A percentile compares a stretch with the other conserved stretches of the same genome.
phyloP scores from a whole-genome alignment of 2,797 vertebrate species.

The Bufotes viridis region DNA sequence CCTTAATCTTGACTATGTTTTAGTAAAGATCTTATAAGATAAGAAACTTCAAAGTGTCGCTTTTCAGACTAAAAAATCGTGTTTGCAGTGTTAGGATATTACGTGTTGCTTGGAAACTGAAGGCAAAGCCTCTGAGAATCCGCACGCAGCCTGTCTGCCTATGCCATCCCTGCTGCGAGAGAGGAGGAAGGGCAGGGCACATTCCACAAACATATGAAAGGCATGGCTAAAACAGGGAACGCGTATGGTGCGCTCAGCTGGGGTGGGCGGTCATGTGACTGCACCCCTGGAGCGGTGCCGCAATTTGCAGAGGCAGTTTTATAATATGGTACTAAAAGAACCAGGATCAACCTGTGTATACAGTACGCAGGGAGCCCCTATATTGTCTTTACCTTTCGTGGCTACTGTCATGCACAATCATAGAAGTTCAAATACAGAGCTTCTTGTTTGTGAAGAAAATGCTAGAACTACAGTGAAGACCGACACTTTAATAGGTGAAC shows the following conservation, averaged over 20 bases:
- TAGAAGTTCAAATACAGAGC: not conserved
- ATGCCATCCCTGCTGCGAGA: constrained; percentile 28
- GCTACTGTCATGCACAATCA: not conserved
- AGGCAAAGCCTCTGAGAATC: not conserved
- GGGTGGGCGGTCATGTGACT: constrained; percentile 1
- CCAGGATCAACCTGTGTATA: too few species aligned
- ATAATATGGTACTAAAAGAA: too few species aligned
- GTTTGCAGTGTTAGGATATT: constrained; percentile 4
- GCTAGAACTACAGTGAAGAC: not conserved
- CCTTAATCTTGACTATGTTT: not conserved
- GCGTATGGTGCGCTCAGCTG: not conserved
- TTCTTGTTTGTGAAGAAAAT: not conserved
- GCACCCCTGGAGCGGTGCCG: not conserved
- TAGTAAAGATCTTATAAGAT: not conserved
- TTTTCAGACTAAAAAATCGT: constrained; percentile 8
- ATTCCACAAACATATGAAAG: constrained; percentile 5
- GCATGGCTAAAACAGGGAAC: not conserved
- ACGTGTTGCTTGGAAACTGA: constrained; percentile 44
- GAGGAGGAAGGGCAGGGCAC: constrained; percentile 11
- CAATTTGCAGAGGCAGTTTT: too few species aligned
- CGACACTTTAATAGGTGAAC: not conserved
- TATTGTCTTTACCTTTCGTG: not conserved
- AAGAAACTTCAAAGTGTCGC: constrained; percentile 26
- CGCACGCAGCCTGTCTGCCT: constrained; percentile 45
- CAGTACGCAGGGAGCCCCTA: not conserved